Evolutionary conservation across 2,113 vertebrate species (phyloP).

Genomic region (Osmerus eperlanus): DNA sequence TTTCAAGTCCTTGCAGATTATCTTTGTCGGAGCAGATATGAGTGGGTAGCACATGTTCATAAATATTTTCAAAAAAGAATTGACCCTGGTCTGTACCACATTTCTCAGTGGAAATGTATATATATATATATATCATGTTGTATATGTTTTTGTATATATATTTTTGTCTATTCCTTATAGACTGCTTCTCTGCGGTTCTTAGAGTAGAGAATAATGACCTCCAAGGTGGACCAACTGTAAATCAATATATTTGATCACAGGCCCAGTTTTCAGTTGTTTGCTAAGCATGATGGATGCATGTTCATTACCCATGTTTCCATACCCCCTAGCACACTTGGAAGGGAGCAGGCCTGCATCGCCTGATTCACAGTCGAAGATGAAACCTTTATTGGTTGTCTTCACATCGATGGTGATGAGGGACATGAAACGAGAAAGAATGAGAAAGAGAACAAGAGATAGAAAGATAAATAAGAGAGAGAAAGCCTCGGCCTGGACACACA

Average conservation of each 20-base stretch:
- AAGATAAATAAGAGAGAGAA: neutral
- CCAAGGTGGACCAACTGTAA: neutral
- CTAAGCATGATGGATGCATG: slow-evolving; percentile 2
- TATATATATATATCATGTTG: too few species aligned
- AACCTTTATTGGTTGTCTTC: neutral
- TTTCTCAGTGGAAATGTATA: too few species aligned
- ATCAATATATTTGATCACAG: slow-evolving; percentile 1
- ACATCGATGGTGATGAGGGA: neutral
- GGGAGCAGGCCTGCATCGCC: neutral
- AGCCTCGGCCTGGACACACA: neutral
- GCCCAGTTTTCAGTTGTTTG: neutral
- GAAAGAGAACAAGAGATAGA: too few species aligned
- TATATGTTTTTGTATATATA: neutral
- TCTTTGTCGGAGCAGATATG: neutral
- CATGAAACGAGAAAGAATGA: too few species aligned
- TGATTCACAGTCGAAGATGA: neutral
- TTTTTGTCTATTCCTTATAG: neutral
- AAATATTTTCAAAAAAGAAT: neutral
- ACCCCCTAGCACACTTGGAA: neutral
- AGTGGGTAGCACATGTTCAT: neutral
- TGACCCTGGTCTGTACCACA: too few species aligned
- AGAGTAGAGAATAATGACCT: neutral
- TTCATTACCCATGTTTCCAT: neutral
- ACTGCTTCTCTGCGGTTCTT: neutral
- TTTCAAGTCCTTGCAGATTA: neutral